phyloP scores from a whole-genome alignment of 2,888 invertebrate genomes.

The Metallyticus violacea region DNA sequence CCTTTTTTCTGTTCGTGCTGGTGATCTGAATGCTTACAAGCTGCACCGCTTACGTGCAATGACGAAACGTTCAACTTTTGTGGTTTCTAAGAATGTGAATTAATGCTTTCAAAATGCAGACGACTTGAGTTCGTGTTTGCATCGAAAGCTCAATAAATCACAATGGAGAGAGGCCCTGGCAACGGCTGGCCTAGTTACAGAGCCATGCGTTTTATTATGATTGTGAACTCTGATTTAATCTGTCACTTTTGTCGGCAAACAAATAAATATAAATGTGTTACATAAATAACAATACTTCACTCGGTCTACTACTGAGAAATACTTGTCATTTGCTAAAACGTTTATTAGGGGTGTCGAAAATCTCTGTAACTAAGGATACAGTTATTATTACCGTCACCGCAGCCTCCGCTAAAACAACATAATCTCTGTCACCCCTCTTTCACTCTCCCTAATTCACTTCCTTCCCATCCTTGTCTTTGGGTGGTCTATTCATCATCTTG shows the following conservation, averaged over 20 bases:
- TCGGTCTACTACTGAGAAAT: not conserved
- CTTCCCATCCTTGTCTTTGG: too few relatives aligned
- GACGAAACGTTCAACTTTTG: too few relatives aligned
- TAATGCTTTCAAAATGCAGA: too few relatives aligned
- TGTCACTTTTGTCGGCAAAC: not conserved
- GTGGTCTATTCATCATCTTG: too few relatives aligned
- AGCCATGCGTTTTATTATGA: not conserved
- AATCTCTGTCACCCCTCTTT: too few relatives aligned
- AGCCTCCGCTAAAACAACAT: too few relatives aligned
- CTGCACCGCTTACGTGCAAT: too few relatives aligned
- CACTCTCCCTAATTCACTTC: too few relatives aligned
- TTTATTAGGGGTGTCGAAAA: not conserved
- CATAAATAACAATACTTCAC: not conserved
- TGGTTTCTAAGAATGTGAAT: too few relatives aligned
- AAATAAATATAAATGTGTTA: not conserved
- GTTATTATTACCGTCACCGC: too few relatives aligned
- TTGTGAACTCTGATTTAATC: not conserved
- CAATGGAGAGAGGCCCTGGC: not conserved
- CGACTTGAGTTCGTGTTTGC: not conserved
- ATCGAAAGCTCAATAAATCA: not conserved
- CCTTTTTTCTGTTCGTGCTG: too few relatives aligned
- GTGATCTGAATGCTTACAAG: too few relatives aligned
- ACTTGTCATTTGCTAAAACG: not conserved
- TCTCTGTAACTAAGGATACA: not conserved
- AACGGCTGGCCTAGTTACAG: not conserved